A percentile compares a stretch with the other conserved stretches of the same genome.
Conservation (phyloP, 2,888 invertebrate genomes). For the Esperia sulphurella region DNA sequence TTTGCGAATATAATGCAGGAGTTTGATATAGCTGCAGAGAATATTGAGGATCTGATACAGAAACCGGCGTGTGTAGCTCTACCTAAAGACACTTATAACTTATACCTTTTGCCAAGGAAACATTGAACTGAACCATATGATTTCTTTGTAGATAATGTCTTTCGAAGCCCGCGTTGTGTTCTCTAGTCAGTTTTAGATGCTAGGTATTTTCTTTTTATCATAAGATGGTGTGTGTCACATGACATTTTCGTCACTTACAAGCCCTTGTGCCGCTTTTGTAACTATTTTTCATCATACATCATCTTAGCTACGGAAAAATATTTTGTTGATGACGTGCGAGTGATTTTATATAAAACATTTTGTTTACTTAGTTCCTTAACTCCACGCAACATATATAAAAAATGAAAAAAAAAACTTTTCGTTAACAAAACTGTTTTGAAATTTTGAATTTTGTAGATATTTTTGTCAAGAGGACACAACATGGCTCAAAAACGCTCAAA, state of each 20-base stretch:
- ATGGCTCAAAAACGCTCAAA: conserved; percentile 31
- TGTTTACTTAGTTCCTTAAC: too few species aligned
- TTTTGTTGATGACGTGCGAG: too few species aligned
- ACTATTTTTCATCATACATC: too few species aligned
- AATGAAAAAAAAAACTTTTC: too few species aligned
- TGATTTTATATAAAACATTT: too few species aligned
- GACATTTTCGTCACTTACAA: too few species aligned
- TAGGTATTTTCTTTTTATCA: too few species aligned
- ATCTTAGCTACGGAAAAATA: too few species aligned
- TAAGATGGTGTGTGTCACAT: too few species aligned
- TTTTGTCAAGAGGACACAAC: not conserved
- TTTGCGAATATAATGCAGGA: conserved; percentile 85
- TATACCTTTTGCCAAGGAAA: conserved; percentile 79
- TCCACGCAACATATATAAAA: too few species aligned
- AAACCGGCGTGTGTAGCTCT: conserved; percentile 86
- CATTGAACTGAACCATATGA: conserved; percentile 29
- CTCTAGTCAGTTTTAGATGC: too few species aligned
- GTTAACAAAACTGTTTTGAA: not conserved
- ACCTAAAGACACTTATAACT: conserved; percentile 84
- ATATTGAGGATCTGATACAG: conserved; percentile 73
- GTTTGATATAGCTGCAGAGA: conserved; percentile 82
- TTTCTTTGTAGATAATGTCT: conserved; percentile 23
- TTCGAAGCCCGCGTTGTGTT: conserved; percentile 6
- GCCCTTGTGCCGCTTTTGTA: too few species aligned
- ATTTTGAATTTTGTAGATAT: not conserved